Conservation (phyloP, 30 jellyfish, hydroid and myxozoan species). For the Catostylus mosaicus region DNA sequence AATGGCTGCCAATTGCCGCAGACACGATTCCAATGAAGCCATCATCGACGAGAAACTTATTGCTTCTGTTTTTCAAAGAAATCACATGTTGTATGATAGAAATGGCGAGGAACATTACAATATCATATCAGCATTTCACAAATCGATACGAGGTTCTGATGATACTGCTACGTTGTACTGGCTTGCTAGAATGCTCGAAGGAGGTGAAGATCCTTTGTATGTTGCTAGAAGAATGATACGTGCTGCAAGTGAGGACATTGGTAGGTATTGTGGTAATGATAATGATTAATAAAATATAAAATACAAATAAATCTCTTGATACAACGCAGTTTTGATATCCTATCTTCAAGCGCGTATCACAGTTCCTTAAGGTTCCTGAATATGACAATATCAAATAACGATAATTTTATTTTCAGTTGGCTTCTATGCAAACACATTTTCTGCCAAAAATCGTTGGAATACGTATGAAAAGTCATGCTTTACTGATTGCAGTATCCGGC, state of each 20-base stretch:
- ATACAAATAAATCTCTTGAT: no score
- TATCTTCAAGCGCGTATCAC: no score
- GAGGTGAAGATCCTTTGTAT: slow-evolving; percentile 94
- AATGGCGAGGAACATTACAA: slow-evolving; percentile 93
- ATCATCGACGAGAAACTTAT: neutral
- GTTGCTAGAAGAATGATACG: slow-evolving; percentile 93
- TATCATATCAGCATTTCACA: slow-evolving; percentile 89
- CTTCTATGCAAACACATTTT: no score
- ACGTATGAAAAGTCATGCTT: no score
- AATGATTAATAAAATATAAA: no score
- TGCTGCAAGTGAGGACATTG: slow-evolving; percentile 94
- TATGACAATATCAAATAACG: no score
- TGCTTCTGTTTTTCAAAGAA: slow-evolving; percentile 55
- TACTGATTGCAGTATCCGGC: no score
- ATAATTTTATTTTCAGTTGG: no score
- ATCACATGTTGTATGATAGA: slow-evolving; percentile 73
- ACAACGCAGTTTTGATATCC: no score
- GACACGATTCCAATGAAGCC: neutral
- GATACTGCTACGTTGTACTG: slow-evolving; percentile 92
- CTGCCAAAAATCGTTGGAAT: no score
- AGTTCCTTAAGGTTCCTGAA: no score
- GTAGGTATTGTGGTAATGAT: slow-evolving; percentile 51
- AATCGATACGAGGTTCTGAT: slow-evolving; percentile 92
- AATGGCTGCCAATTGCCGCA: slow-evolving; percentile 36
- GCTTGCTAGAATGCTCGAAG: slow-evolving; percentile 97